Conservation (phyloP, 2,888 invertebrate genomes). For the Synergus japonicus region DNA sequence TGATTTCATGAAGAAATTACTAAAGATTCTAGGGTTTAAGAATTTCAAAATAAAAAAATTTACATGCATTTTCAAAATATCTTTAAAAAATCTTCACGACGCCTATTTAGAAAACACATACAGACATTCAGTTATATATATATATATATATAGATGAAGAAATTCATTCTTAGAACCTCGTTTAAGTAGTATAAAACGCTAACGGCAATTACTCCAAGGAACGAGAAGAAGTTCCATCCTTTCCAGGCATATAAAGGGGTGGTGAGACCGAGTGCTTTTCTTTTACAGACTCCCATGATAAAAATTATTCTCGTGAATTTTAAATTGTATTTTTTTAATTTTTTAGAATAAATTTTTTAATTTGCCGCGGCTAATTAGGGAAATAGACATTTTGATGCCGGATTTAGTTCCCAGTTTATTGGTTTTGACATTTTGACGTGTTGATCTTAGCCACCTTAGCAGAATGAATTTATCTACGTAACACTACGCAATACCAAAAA, state of each 20-base stretch:
- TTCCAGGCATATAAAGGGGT: neutral
- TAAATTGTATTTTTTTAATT: neutral
- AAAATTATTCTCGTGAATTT: neutral
- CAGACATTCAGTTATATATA: too few relatives aligned
- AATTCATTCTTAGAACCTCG: neutral
- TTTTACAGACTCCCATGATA: slow-evolving; percentile 8
- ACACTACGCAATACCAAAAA: neutral
- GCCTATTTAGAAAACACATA: too few relatives aligned
- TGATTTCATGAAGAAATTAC: too few relatives aligned
- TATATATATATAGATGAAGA: neutral
- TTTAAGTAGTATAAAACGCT: slow-evolving; percentile 33
- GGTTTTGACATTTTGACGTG: neutral
- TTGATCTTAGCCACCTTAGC: neutral
- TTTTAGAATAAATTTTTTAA: neutral
- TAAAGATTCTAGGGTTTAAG: too few relatives aligned
- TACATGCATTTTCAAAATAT: neutral
- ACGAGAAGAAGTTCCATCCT: slow-evolving; percentile 19
- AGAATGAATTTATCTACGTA: neutral
- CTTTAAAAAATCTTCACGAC: neutral
- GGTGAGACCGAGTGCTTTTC: neutral
- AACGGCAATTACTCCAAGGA: slow-evolving; percentile 21
- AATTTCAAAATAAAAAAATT: too few relatives aligned
- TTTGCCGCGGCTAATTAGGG: neutral
- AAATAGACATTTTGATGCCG: neutral
- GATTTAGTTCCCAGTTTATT: neutral